Conservation (phyloP, 2,888 invertebrate genomes). For the Lagria hirta region DNA sequence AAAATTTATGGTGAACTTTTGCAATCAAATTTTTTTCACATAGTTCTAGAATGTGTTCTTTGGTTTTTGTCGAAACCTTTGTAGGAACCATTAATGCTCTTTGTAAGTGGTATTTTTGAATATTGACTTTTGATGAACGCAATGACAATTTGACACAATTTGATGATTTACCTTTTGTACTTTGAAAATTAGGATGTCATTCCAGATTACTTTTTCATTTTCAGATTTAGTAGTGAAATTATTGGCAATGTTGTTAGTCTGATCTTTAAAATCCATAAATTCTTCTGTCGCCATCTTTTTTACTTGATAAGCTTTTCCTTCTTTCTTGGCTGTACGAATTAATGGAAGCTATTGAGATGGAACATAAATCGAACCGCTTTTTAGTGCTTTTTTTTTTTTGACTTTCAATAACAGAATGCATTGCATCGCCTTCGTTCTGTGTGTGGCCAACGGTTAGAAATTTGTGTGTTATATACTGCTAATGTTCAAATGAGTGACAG, state of each 20-base stretch:
- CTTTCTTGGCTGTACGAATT: slow-evolving; percentile 1
- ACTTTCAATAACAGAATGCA: slow-evolving; percentile 1
- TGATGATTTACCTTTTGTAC: too few relatives aligned
- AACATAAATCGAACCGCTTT: not conserved
- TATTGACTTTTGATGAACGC: too few relatives aligned
- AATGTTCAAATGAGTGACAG: not conserved
- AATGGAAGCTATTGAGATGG: not conserved
- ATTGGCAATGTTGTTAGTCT: slow-evolving; percentile 10
- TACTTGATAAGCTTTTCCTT: slow-evolving; percentile 7
- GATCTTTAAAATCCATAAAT: slow-evolving; percentile 18
- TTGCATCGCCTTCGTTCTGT: slow-evolving; percentile 2
- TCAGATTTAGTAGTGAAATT: slow-evolving; percentile 16
- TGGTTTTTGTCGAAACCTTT: too few relatives aligned
- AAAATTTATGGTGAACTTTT: too few relatives aligned
- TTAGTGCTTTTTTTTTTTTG: slow-evolving; percentile 1
- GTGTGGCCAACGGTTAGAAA: slow-evolving; percentile 1
- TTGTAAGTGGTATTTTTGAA: too few relatives aligned
- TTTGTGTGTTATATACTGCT: not conserved
- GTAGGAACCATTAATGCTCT: too few relatives aligned
- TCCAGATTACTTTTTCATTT: slow-evolving; percentile 14
- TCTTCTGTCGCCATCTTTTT: slow-evolving; percentile 9
- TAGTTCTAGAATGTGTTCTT: too few relatives aligned
- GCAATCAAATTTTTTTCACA: too few relatives aligned
- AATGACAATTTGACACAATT: too few relatives aligned
- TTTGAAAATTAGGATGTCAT: too few relatives aligned